These are phyloP conservation scores for Drosophila prosaltans DNA, from an alignment of 1,140 invertebrate species.

Conservation along the genomic window DNA sequence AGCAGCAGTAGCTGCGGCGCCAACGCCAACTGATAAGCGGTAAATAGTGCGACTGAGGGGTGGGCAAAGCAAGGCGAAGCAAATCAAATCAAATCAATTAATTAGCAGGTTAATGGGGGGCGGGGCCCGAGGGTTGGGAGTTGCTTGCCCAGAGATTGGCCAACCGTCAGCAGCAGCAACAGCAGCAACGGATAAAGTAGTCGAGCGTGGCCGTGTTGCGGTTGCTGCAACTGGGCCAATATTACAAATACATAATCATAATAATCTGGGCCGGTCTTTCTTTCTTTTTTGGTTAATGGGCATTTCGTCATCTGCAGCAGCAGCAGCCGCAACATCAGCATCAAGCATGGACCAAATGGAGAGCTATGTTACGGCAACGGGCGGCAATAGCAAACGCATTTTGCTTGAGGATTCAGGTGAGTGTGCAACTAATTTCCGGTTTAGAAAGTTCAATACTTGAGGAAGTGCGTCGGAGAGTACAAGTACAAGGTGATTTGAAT, in stretches of 20 bases:
- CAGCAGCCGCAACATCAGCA: background rate
- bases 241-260: constrained; percentile 29
- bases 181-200: constrained; percentile 8
- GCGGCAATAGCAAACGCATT: constrained; percentile 69
- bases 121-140: background rate
- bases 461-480: constrained; percentile 58
- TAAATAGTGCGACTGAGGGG: constrained; percentile 14
- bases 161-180: constrained; percentile 48
- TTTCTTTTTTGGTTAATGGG: constrained; percentile 19
- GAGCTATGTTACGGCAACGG: constrained; percentile 54
- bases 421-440: constrained; percentile 57
- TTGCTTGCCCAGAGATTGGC: constrained; percentile 65
- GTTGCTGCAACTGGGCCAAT: constrained; percentile 67
- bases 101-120: constrained; percentile 34
- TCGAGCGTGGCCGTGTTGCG: constrained; percentile 59
- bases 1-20: background rate
- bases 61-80: background rate
- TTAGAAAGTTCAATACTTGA: constrained; percentile 50
- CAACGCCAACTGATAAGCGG: constrained; percentile 18
- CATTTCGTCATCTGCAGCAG: constrained; percentile 9
- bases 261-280: background rate
- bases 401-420: constrained; percentile 79
- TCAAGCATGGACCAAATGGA: constrained; percentile 51
- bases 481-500: constrained; percentile 15
- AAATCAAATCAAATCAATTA: constrained; percentile 41